Evolutionary conservation across 2,113 vertebrate genomes (phyloP).

Genomic region (Mobula birostris): DNA sequence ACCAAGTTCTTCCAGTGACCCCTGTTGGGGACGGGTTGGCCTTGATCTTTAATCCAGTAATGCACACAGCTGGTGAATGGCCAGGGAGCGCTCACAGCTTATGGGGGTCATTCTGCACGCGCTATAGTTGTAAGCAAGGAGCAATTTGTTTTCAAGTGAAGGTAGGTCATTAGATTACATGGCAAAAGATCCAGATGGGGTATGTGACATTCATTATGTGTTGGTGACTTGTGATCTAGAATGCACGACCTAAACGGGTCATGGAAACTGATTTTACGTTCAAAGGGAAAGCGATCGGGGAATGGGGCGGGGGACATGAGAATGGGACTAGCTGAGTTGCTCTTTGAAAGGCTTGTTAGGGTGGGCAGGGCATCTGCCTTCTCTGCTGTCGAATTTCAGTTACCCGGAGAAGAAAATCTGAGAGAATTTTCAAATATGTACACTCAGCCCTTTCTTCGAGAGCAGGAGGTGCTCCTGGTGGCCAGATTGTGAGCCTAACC

Average conservation of each 20-base stretch:
- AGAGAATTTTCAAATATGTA: neutral
- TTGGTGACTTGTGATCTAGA: neutral
- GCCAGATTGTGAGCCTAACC: neutral
- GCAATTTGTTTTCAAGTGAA: neutral
- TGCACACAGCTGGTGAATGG: neutral
- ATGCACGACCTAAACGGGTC: neutral
- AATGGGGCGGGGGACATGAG: neutral
- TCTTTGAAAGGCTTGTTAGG: neutral
- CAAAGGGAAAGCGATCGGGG: neutral
- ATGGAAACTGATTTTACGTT: neutral
- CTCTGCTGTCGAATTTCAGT: neutral
- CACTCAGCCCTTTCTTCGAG: neutral
- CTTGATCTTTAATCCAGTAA: neutral
- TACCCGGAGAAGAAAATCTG: neutral
- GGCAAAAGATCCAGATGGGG: neutral
- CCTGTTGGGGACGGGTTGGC: neutral
- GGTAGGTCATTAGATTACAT: neutral
- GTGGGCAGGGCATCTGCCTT: neutral
- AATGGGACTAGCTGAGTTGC: neutral
- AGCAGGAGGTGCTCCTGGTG: neutral
- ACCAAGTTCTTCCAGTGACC: neutral
- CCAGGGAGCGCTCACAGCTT: neutral
- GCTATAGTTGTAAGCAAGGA: neutral
- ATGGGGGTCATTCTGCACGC: neutral
- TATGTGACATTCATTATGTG: neutral